Evolutionary conservation across 2,797 vertebrate genomes (phyloP).

Genomic region (Propithecus deckenii): DNA sequence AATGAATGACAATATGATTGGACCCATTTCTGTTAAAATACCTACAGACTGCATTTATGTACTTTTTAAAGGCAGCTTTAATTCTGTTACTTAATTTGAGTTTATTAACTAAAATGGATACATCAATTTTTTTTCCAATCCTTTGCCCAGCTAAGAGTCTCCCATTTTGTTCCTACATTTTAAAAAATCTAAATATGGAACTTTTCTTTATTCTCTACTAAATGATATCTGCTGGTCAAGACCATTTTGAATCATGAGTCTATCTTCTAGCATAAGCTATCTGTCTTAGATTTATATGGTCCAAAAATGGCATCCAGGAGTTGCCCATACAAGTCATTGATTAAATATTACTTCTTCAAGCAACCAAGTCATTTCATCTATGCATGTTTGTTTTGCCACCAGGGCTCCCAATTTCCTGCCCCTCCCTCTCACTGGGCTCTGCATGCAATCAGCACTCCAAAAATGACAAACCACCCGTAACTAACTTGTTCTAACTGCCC

Average conservation of each 20-base stretch:
- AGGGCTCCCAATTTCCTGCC: constrained; percentile 17
- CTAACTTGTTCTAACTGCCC: constrained; percentile 40
- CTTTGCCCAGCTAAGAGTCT: constrained; percentile 1
- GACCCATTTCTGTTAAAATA: constrained; percentile 19
- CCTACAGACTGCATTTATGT: background rate
- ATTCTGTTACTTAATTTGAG: background rate
- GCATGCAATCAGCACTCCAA: constrained; percentile 25
- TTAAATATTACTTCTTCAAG: background rate
- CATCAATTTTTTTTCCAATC: background rate
- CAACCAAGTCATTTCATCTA: background rate
- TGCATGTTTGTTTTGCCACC: background rate
- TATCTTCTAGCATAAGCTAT: background rate
- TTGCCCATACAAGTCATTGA: background rate
- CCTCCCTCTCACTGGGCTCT: background rate
- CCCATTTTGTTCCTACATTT: background rate
- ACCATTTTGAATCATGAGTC: background rate
- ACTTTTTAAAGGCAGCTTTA: background rate
- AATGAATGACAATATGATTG: background rate
- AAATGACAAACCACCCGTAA: constrained; percentile 56
- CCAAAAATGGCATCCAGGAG: background rate
- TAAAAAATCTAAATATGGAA: background rate
- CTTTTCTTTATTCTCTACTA: background rate
- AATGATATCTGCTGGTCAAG: background rate
- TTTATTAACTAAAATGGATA: constrained; percentile 36
- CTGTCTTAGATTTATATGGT: background rate